phyloP scores from a whole-genome alignment of 2,113 vertebrate species.

The Albula glossodonta region DNA sequence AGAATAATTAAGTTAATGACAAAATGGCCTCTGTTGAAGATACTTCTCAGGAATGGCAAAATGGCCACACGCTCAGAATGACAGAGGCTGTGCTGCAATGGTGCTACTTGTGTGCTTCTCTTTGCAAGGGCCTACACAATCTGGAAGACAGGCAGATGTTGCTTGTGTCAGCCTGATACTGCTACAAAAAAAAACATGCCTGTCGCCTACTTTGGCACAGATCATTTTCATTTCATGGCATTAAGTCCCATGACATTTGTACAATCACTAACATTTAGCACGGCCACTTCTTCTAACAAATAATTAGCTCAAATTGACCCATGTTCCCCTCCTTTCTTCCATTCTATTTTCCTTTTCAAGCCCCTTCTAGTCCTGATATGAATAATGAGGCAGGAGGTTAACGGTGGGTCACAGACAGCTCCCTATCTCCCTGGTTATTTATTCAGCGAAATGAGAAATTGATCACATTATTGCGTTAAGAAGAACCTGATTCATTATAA shows the following conservation, averaged over 20 bases:
- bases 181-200: conserved; percentile 56
- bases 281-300: conserved; percentile 77
- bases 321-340: conserved; percentile 43
- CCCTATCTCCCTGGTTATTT: conserved; percentile 93
- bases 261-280: conserved; percentile 80
- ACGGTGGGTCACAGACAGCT: conserved; percentile 83
- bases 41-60: not conserved
- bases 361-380: conserved; percentile 84
- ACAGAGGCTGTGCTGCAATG: not conserved
- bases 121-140: not conserved
- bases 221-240: conserved; percentile 67
- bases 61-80: not conserved
- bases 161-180: conserved; percentile 46
- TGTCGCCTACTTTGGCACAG: conserved; percentile 42
- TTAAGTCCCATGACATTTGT: conserved; percentile 76
- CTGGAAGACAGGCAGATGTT: conserved; percentile 51
- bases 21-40: not conserved
- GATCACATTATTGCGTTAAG: conserved; percentile 97
- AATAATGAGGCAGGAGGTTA: conserved; percentile 93
- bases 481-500: conserved; percentile 98
- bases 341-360: conserved; percentile 61
- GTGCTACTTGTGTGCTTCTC: not conserved
- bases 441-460: conserved; percentile 99
- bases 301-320: conserved; percentile 88
- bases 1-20: not conserved